Evolutionary conservation across 2,888 invertebrate genomes (phyloP).

Genomic region (Cheiracanthium punctorium): DNA sequence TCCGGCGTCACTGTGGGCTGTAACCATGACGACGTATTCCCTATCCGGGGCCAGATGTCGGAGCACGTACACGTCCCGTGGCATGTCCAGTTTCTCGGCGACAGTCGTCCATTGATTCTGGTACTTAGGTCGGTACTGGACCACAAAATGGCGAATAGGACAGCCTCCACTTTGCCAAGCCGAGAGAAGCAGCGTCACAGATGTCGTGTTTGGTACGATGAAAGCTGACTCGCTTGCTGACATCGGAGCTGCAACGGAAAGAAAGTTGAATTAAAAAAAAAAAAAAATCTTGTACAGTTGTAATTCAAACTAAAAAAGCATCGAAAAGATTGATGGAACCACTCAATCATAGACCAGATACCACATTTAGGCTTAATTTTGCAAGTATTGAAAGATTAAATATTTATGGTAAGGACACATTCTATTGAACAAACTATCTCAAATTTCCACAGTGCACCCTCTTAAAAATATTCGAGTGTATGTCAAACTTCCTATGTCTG

Average conservation of each 20-base stretch:
- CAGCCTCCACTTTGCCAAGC: conserved; percentile 76
- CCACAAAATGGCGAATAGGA: conserved; percentile 75
- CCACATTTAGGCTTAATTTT: too few relatives aligned
- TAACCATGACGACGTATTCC: conserved; percentile 76
- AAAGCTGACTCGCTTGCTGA: conserved; percentile 75
- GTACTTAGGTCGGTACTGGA: conserved; percentile 73
- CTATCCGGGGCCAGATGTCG: conserved; percentile 75
- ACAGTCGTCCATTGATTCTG: conserved; percentile 61
- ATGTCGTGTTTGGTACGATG: conserved; percentile 74
- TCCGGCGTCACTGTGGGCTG: conserved; percentile 77
- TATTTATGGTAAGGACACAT: too few relatives aligned
- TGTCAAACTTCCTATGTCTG: too few relatives aligned
- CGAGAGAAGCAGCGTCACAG: conserved; percentile 75
- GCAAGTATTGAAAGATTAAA: too few relatives aligned
- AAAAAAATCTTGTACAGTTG: too few relatives aligned
- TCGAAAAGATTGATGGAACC: too few relatives aligned
- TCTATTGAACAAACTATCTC: too few relatives aligned
- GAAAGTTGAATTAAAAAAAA: too few relatives aligned
- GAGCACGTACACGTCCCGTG: conserved; percentile 62
- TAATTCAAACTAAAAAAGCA: too few relatives aligned
- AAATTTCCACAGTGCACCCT: too few relatives aligned
- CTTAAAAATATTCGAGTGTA: too few relatives aligned
- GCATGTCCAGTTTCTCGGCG: conserved; percentile 37
- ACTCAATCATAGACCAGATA: too few relatives aligned
- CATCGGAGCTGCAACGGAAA: conserved; percentile 74